Base-by-base conservation (phyloP, 2,797 vertebrate species). In the Adelosebastes latens region DNA sequence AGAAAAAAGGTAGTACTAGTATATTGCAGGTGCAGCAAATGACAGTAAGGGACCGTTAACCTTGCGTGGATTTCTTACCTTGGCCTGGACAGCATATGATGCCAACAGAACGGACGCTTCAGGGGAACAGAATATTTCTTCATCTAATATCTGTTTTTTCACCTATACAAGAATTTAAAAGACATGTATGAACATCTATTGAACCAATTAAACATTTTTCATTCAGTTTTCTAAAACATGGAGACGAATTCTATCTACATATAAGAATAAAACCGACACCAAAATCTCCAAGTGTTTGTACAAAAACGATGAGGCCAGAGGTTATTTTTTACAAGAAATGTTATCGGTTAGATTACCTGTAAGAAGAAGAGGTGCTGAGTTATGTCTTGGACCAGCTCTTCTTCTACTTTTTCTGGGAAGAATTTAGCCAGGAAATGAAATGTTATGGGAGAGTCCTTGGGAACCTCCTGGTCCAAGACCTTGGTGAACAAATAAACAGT, bases 351-450 rank as follows among this genome's bases (percentile, higher is more conserved):
- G 1, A 64, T 80, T 88, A 98, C 97, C 97, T 99, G 98, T 92
- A 99, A 96, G 86, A 99, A 99, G 92, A 99, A 99, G 62, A 99
- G 97, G 88, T 98, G 98, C 86, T 98, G 98, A 4, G 98, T 99
- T 77, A 99, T 97, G 93, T 98, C 97, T 93, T 99, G 98, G 56
- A 99, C 95, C 9, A 99, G 94, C 78, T 99, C 98, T 53, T 98
- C 97, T 83, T 98, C 97, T 31, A 98, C 97, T 84, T 98, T 98
- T 94, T 99, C 98, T 18, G 98, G 98, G 83, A 98, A 99, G 88
- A 99, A 99, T 87, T 98, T 99, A 1, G 97, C 97, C 87, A 99
- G 90, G 92, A 99, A 99, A 80, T 96, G 94, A 96, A 98, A 98
- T 34, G 96, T 97, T 91, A 98, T 92, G 3, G 97, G 97, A 68